Evolutionary conservation across 1,140 invertebrate genomes (phyloP).

Genomic region (Aleiodes sp.): DNA sequence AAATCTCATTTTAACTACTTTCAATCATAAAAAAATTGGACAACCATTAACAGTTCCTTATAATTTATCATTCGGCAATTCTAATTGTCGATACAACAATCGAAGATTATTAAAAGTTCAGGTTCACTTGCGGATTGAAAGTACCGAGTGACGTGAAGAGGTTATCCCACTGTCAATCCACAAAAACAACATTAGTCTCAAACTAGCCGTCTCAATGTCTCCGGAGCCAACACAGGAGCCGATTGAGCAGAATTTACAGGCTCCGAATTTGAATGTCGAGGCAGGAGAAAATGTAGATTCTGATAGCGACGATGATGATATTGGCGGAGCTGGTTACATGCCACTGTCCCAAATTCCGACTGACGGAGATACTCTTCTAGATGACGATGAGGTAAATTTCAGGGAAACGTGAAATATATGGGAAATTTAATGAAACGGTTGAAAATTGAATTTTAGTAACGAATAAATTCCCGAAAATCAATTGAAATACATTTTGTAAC

Average conservation of each 20-base stretch:
- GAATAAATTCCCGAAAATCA: too few species aligned
- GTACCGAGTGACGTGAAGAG: neutral
- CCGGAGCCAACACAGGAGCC: conserved; percentile 60
- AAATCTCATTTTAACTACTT: too few species aligned
- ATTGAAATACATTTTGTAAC: too few species aligned
- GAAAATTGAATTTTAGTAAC: neutral
- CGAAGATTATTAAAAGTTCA: too few species aligned
- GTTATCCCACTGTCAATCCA: too few species aligned
- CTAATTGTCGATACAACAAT: too few species aligned
- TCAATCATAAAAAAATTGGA: too few species aligned
- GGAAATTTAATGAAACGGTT: neutral
- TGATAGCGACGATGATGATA: conserved; percentile 59
- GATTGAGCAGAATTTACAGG: conserved; percentile 51
- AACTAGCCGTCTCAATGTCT: conserved; percentile 46
- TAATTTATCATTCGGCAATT: too few species aligned
- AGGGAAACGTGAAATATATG: neutral
- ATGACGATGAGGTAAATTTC: conserved; percentile 40
- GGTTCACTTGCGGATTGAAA: too few species aligned
- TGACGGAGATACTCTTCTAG: conserved; percentile 51
- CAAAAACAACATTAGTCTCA: too few species aligned
- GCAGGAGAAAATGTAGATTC: conserved; percentile 46
- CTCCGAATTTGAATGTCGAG: conserved; percentile 42
- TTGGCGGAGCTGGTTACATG: conserved; percentile 52
- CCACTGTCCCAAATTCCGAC: conserved; percentile 54
- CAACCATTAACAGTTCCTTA: too few species aligned